A percentile compares a stretch with the other conserved stretches of the same genome.
Evolutionary conservation across 2,797 vertebrate genomes (phyloP).

Genomic region (Coracias cyanogaster): DNA sequence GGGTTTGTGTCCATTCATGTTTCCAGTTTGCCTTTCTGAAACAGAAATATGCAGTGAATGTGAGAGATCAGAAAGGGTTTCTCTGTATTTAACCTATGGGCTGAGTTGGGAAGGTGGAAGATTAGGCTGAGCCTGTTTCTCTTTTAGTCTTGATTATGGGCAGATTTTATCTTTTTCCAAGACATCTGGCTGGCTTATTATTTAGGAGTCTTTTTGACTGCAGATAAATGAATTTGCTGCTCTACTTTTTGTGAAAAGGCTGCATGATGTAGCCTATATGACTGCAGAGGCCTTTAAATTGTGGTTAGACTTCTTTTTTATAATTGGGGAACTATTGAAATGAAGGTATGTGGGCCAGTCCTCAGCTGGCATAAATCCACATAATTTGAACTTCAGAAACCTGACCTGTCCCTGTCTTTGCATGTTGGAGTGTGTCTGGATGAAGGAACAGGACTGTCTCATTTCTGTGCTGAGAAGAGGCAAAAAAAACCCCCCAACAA

Average conservation of each 20-base stretch:
- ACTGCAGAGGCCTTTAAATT: background rate
- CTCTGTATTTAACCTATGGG: background rate
- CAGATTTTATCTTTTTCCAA: background rate
- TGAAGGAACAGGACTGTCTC: background rate
- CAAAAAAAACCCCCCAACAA: background rate
- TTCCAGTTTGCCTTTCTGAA: slow-evolving; percentile 22
- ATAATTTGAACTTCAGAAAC: background rate
- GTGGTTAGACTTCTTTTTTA: background rate
- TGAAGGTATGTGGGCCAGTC: background rate
- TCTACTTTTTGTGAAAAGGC: background rate
- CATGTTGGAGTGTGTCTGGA: background rate
- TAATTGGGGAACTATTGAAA: background rate
- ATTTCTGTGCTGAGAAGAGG: background rate
- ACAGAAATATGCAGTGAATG: background rate
- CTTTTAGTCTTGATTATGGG: background rate
- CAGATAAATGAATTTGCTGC: background rate
- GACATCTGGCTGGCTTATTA: background rate
- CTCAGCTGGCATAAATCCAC: background rate
- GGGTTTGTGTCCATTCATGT: background rate
- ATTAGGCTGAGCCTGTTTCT: background rate
- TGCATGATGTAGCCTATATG: background rate
- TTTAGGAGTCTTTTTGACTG: background rate
- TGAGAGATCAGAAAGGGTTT: background rate
- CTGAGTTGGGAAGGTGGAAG: background rate
- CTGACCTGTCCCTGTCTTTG: background rate